phyloP scores from a whole-genome alignment of 1,140 invertebrate species.

The Campoletis sonorensis region DNA sequence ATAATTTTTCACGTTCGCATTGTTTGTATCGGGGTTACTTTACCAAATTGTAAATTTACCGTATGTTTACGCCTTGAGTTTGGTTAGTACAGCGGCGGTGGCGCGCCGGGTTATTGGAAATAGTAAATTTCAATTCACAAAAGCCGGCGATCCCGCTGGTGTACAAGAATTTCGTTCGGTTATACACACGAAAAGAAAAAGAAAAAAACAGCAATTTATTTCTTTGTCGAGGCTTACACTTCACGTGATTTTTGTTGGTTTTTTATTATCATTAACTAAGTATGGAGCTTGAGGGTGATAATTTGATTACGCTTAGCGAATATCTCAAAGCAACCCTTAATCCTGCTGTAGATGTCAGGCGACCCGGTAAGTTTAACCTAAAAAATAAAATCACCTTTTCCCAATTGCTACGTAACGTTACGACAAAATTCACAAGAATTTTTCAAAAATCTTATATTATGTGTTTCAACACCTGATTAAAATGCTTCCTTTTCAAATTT shows the following conservation, averaged over 20 bases:
- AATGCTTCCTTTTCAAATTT: too few species aligned
- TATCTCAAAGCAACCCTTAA: slow-evolving; percentile 94
- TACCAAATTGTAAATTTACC: too few species aligned
- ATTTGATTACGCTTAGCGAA: slow-evolving; percentile 86
- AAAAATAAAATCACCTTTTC: slow-evolving; percentile 20
- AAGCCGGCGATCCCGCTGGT: slow-evolving; percentile 52
- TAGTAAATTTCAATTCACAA: slow-evolving; percentile 59
- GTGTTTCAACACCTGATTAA: neutral
- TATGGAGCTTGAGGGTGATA: slow-evolving; percentile 91
- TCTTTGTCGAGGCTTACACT: too few species aligned
- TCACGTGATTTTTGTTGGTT: neutral
- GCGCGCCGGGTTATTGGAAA: neutral
- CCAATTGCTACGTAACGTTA: slow-evolving; percentile 32
- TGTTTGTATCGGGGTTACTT: too few species aligned
- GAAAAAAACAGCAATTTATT: too few species aligned
- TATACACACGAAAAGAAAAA: neutral
- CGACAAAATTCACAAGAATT: slow-evolving; percentile 33
- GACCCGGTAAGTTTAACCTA: slow-evolving; percentile 84
- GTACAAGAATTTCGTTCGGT: slow-evolving; percentile 45
- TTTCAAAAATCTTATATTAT: slow-evolving; percentile 26
- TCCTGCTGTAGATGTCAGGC: slow-evolving; percentile 86
- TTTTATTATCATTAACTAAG: slow-evolving; percentile 1
- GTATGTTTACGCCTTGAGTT: too few species aligned
- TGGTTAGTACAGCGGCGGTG: too few species aligned
- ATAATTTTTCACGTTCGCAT: too few species aligned